Evolutionary conservation across 2,113 vertebrate species (phyloP).

Genomic region (Hylia prasina): DNA sequence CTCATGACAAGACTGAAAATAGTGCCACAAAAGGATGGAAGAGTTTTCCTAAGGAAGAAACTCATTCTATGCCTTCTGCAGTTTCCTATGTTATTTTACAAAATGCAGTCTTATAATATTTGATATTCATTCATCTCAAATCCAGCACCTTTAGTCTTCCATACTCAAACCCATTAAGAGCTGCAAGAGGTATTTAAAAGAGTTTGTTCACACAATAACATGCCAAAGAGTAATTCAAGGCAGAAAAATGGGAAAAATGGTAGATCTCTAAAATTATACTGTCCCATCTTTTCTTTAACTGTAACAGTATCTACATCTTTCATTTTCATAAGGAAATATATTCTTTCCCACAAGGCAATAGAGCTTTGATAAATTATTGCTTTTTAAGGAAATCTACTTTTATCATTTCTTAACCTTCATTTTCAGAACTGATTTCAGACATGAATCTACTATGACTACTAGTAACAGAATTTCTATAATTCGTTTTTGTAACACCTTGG

Average conservation of each 20-base stretch:
- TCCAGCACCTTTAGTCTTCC: background rate
- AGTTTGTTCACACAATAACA: background rate
- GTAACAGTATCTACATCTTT: background rate
- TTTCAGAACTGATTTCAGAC: background rate
- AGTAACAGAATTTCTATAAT: background rate
- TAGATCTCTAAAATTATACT: background rate
- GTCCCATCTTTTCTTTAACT: background rate
- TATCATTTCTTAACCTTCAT: background rate
- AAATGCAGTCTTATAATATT: background rate
- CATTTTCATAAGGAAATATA: background rate
- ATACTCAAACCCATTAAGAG: background rate
- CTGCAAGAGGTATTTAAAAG: background rate
- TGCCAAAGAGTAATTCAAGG: background rate
- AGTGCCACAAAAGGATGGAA: background rate
- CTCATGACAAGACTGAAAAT: background rate
- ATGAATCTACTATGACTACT: background rate
- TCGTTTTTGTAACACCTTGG: background rate
- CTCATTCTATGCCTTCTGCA: background rate
- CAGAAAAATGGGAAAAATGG: background rate
- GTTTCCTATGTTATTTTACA: background rate
- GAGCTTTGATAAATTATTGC: background rate
- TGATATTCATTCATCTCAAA: background rate
- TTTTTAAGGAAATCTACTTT: background rate
- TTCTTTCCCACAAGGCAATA: background rate
- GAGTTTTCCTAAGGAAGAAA: background rate